Conservation (phyloP, 2,888 invertebrate genomes). For the Diplolepis rosae region DNA sequence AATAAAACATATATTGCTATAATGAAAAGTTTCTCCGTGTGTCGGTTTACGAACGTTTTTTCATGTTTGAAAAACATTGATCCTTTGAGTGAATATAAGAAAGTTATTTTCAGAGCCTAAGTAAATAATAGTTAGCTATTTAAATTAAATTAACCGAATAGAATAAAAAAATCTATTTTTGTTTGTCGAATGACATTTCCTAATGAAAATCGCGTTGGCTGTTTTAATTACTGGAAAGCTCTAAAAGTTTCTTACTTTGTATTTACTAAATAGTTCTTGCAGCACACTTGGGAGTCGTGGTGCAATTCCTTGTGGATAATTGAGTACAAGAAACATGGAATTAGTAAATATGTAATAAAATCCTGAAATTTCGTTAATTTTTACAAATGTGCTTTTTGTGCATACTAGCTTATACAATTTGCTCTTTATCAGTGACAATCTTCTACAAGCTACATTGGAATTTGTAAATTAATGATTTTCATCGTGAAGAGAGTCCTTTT, state of each 20-base stretch:
- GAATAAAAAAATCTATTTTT: neutral
- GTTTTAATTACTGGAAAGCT: slow-evolving; percentile 21
- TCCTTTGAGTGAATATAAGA: no score
- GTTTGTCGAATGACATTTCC: neutral
- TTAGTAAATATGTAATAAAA: neutral
- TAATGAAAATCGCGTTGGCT: neutral
- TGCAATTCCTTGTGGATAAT: slow-evolving; percentile 13
- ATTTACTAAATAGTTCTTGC: slow-evolving; percentile 8
- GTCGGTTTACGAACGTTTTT: no score
- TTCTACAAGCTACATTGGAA: no score
- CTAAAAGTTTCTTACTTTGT: slow-evolving; percentile 5
- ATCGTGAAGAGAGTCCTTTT: no score
- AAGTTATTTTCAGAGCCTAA: neutral
- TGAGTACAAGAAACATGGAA: neutral
- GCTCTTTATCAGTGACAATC: no score
- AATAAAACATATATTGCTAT: no score
- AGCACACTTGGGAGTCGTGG: slow-evolving; percentile 5
- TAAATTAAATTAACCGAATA: neutral
- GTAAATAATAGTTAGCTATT: neutral
- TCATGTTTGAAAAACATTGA: no score
- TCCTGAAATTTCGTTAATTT: no score
- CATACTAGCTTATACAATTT: no score
- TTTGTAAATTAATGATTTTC: no score
- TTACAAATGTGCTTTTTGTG: no score
- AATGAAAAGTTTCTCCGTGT: no score